Conservation (phyloP, 1,140 invertebrate species). For the Lethrus apterus region DNA sequence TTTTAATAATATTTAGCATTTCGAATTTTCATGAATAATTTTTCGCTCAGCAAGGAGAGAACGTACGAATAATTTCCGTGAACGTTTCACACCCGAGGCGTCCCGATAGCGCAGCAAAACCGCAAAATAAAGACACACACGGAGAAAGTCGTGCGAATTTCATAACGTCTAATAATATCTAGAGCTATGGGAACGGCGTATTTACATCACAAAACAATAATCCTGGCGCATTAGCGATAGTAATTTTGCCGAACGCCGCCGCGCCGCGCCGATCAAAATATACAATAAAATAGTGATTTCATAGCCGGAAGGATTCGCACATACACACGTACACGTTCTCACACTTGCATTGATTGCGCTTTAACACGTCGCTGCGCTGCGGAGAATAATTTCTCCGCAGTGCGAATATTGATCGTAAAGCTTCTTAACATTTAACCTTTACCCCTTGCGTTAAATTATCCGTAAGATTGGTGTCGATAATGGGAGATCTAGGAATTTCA, state of each 20-base stretch:
- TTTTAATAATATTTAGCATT: too few species aligned
- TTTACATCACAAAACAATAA: slow-evolving; percentile 13
- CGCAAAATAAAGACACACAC: slow-evolving; percentile 7
- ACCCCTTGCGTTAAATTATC: slow-evolving; percentile 9
- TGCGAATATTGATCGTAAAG: slow-evolving; percentile 14
- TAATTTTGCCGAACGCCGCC: too few species aligned
- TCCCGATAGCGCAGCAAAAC: not conserved
- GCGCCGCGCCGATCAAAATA: slow-evolving; percentile 9
- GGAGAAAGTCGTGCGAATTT: slow-evolving; percentile 12
- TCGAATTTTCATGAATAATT: too few species aligned
- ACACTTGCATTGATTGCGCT: not conserved
- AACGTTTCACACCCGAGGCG: too few species aligned
- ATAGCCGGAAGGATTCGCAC: slow-evolving; percentile 1
- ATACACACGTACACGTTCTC: slow-evolving; percentile 1
- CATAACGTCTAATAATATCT: slow-evolving; percentile 11
- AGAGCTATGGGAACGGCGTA: slow-evolving; percentile 7
- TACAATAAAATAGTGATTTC: slow-evolving; percentile 9
- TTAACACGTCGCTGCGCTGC: slow-evolving; percentile 12
- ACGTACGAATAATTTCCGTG: slow-evolving; percentile 10
- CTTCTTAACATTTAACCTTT: slow-evolving; percentile 14
- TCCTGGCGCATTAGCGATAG: slow-evolving; percentile 4
- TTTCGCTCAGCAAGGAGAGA: too few species aligned
- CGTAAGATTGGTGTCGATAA: slow-evolving; percentile 9
- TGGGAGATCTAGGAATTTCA: slow-evolving; percentile 11
- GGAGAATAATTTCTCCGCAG: slow-evolving; percentile 11